Evolutionary conservation across 2,797 vertebrate genomes (phyloP), one percentile per base, ranked within the genome.

Genomic region (Pterois miles): DNA sequence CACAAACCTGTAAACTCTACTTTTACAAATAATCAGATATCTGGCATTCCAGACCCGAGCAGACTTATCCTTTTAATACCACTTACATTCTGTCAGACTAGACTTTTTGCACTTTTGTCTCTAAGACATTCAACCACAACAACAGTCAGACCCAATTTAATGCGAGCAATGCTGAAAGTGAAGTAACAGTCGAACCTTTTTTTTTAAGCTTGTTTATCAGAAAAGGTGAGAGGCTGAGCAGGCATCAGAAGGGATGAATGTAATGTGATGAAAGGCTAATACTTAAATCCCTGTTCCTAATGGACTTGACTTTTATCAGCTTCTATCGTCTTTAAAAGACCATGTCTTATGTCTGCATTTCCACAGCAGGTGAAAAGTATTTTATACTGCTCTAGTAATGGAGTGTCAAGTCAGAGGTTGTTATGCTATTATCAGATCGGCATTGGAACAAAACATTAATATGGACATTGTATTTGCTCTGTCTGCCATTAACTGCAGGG

Each of bases 221-320:
- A 60, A 74, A 81, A 80, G 66, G 82, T 77, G 64, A 78, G 63
- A 6, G 59, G 34, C 50, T 86, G 76, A 81, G 72, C 54, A 54
- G 50, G 66, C 54, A 72, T 86, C 76, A 65, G 59, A 36, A 27
- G 54, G 66, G 76, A 85, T 86, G 56, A 82, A 54, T 75, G 63
- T 78, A 87, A 90, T 84, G 78, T 90, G 73, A 86, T 86, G 71
- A 79, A 77, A 81, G 74, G 83, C 76, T 88, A 73, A 85, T 82
- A 65, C 59, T 81, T 70, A 81, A 85, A 78, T 81, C 78, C 73
- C 75, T 46, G 20, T 50, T 81, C 57, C 65, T 67, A 59, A 81
- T 10, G 1, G 71, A 83, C 77, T 83, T 62, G 59, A 75, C 65
- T 76, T 75, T 79, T 82, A 71, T 87, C 67, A 66, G 80, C 68